Percentiles rank a stretch among this genome's conserved stretches.
These are phyloP conservation scores for Sylvia borin DNA, from an alignment of 2,797 vertebrate species.

Conservation along the genomic window DNA sequence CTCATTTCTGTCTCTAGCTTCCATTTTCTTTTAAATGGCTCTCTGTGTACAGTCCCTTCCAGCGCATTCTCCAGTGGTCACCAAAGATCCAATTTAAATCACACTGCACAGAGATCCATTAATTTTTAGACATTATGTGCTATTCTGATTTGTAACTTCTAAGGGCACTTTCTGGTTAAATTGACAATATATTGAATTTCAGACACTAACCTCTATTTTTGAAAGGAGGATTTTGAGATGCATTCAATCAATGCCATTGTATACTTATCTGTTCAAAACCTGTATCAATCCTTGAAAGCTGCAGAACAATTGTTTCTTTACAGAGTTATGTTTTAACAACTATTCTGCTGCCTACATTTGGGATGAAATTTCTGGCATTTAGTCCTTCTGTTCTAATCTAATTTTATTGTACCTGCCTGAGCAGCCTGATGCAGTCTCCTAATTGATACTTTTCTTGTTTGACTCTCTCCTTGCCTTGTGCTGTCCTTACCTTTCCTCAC, in stretches of 20 bases:
- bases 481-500: neutral
- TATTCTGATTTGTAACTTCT: neutral
- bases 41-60: neutral
- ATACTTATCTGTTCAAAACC: neutral
- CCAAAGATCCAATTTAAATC: neutral
- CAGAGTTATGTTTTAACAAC: neutral
- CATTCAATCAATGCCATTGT: neutral
- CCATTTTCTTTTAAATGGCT: neutral
- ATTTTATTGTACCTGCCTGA: neutral
- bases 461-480: neutral
- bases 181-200: neutral
- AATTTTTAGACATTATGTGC: neutral
- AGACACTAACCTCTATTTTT: neutral
- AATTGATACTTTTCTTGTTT: neutral
- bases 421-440: neutral
- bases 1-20: neutral
- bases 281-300: neutral
- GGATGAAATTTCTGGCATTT: neutral
- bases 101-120: neutral
- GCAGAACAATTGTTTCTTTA: neutral
- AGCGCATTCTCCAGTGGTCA: accelerated
- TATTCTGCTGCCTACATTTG: neutral
- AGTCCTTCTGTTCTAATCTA: neutral
- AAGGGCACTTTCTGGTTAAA: neutral
- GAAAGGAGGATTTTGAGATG: neutral